Evolutionary conservation across 2,888 invertebrate genomes (phyloP).

Genomic region (Drosophila heteroneura): DNA sequence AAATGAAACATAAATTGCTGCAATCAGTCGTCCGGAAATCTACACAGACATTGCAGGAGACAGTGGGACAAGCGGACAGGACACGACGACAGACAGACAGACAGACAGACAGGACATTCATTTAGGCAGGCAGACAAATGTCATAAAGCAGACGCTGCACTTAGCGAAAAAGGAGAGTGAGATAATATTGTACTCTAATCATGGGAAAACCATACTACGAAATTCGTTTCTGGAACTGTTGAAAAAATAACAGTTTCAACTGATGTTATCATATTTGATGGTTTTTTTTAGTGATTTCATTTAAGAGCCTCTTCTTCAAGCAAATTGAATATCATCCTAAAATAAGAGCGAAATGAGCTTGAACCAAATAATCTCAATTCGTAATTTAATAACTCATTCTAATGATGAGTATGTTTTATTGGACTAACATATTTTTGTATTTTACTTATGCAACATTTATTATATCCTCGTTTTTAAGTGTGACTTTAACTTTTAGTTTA

Average conservation of each 20-base stretch:
- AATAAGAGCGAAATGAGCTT: not conserved
- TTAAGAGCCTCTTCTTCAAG: not conserved
- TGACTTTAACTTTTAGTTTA: not conserved
- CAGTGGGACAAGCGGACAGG: conserved; percentile 21
- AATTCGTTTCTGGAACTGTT: not conserved
- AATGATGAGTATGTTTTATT: rapidly evolving
- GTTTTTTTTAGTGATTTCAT: not conserved
- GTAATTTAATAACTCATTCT: not conserved
- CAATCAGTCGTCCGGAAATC: conserved; percentile 82
- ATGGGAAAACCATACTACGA: not conserved
- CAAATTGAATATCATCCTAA: not conserved
- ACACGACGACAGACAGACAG: conserved; percentile 28
- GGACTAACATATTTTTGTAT: not conserved
- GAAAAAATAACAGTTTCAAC: not conserved
- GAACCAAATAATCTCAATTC: not conserved
- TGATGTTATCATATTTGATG: not conserved
- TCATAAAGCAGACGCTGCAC: conserved; percentile 50
- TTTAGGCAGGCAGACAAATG: conserved; percentile 47
- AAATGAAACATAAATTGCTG: conserved; percentile 43
- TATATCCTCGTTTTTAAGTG: not conserved
- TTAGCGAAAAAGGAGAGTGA: not conserved
- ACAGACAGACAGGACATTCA: conserved; percentile 31
- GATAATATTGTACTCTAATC: too few species aligned
- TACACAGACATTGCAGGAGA: conserved; percentile 56
- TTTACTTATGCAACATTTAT: not conserved